Conservation (phyloP, 2,888 invertebrate genomes). For the Drosophila falleni region DNA sequence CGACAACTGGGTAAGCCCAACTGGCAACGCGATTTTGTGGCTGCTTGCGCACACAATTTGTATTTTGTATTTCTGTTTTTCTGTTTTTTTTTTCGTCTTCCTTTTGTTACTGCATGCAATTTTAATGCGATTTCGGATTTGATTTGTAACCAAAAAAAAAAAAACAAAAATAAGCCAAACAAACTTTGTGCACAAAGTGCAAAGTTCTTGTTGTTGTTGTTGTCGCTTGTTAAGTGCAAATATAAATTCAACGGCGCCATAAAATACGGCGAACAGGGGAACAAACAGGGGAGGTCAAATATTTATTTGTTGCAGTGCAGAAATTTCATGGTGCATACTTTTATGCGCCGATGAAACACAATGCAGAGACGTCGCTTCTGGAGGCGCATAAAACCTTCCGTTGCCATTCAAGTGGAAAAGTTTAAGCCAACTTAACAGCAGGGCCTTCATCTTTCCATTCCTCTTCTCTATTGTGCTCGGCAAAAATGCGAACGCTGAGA, state of each 20-base stretch:
- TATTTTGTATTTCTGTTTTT: conserved; percentile 9
- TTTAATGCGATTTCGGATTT: conserved; percentile 79
- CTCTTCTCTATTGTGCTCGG: conserved; percentile 4
- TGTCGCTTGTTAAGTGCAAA: conserved; percentile 73
- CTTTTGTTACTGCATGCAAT: conserved; percentile 67
- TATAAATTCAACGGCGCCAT: conserved; percentile 75
- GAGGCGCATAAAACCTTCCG: conserved; percentile 74
- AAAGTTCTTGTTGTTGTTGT: conserved; percentile 40
- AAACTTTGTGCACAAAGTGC: conserved; percentile 62
- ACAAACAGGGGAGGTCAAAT: conserved; percentile 53
- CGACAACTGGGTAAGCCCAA: background rate
- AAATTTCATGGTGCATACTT: conserved; percentile 77
- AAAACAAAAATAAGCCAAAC: conserved; percentile 68
- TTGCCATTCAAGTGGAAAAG: conserved; percentile 80
- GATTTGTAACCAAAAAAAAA: conserved; percentile 71
- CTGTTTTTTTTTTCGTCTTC: conserved; percentile 15
- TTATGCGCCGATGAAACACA: conserved; percentile 74
- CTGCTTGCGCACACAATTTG: conserved; percentile 32
- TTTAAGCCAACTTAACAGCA: conserved; percentile 76
- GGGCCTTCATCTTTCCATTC: conserved; percentile 11
- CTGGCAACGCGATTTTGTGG: conserved; percentile 24
- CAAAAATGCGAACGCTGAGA: conserved; percentile 59
- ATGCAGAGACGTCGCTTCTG: conserved; percentile 43
- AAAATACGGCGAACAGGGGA: conserved; percentile 50
- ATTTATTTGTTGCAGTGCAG: conserved; percentile 75